phyloP scores from a whole-genome alignment of 2,113 vertebrate species.

The Ceyx melanurus region DNA sequence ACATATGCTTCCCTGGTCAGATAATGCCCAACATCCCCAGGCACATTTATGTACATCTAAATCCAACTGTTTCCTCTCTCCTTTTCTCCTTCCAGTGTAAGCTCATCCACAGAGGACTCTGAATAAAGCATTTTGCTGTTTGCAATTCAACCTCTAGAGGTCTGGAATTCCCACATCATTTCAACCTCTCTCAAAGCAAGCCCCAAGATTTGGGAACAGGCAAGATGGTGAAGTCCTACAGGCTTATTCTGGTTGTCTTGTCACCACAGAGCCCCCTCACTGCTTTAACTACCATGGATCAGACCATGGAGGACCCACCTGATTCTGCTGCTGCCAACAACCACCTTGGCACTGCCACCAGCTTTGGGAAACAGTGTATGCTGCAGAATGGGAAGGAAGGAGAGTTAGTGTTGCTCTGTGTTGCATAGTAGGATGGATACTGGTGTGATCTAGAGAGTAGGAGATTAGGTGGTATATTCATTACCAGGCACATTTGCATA shows the following conservation, averaged over 20 bases:
- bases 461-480: not conserved
- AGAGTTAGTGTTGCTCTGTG: not conserved
- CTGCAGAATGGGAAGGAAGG: not conserved
- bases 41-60: not conserved
- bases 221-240: not conserved
- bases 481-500: not conserved
- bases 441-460: not conserved
- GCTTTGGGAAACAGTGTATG: not conserved
- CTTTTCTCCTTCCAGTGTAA: not conserved
- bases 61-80: not conserved
- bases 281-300: not conserved
- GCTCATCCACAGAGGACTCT: not conserved
- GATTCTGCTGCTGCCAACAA: not conserved
- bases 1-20: not conserved
- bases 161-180: not conserved
- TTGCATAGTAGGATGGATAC: not conserved
- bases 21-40: not conserved
- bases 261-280: not conserved
- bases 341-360: not conserved
- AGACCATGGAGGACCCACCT: fast-evolving
- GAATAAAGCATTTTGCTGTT: not conserved
- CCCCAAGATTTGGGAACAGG: not conserved
- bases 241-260: not conserved
- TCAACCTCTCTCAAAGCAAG: not conserved
- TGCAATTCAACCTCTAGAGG: not conserved